Evolutionary conservation across 2,113 vertebrate genomes (phyloP).

Genomic region (Vombatus ursinus): DNA sequence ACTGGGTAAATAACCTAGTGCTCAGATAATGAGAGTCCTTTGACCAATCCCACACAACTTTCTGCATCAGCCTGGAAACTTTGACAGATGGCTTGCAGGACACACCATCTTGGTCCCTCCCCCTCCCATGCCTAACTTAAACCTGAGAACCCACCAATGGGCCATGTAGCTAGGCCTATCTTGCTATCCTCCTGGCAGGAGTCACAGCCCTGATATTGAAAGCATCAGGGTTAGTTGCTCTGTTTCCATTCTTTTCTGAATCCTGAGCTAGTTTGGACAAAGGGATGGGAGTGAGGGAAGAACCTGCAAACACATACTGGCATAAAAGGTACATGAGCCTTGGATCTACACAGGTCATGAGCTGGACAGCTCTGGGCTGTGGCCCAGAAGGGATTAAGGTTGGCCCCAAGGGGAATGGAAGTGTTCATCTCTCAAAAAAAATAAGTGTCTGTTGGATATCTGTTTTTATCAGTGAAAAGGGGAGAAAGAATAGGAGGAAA

Average conservation of each 20-base stretch:
- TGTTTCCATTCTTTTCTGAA: neutral
- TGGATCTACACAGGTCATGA: neutral
- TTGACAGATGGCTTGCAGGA: slow-evolving; percentile 42
- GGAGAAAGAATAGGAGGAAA: neutral
- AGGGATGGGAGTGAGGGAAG: neutral
- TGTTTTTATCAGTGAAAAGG: neutral
- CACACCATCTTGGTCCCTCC: neutral
- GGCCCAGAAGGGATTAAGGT: slow-evolving; percentile 13
- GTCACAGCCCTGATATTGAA: neutral
- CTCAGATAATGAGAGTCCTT: neutral
- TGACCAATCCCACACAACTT: neutral
- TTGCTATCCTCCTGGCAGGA: neutral
- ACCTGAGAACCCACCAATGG: neutral
- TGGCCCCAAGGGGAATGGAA: slow-evolving; percentile 56
- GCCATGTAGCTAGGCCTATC: neutral
- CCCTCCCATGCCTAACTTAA: neutral
- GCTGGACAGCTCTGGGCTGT: neutral
- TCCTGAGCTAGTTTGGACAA: neutral
- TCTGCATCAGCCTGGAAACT: slow-evolving; percentile 14
- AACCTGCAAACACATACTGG: neutral
- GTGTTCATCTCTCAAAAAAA: slow-evolving; percentile 11
- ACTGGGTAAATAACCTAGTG: neutral
- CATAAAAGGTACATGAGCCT: neutral
- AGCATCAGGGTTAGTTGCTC: neutral
- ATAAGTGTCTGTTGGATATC: neutral